phyloP scores from a whole-genome alignment of 1,140 invertebrate species.

The Protaetia brevitarsis region DNA sequence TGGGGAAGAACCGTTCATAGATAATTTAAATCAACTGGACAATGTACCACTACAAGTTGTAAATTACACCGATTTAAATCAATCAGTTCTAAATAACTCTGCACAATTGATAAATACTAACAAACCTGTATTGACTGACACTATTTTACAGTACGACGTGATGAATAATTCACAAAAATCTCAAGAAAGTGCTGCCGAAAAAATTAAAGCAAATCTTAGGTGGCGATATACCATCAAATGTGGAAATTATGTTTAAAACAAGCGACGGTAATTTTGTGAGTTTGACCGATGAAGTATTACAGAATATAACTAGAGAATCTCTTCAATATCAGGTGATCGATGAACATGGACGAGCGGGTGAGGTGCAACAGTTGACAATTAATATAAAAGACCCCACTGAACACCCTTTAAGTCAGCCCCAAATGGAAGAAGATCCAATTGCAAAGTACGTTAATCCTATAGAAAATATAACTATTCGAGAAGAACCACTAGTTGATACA shows the following conservation, averaged over 20 bases:
- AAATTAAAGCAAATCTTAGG: conserved; percentile 41
- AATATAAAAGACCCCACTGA: conserved; percentile 56
- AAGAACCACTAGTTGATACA: neutral
- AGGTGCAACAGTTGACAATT: conserved; percentile 37
- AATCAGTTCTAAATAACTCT: conserved; percentile 17
- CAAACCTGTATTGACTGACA: conserved; percentile 5
- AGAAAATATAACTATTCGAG: neutral
- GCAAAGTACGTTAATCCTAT: conserved; percentile 20
- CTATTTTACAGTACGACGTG: neutral
- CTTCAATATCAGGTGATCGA: conserved; percentile 43
- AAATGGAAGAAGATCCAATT: conserved; percentile 15
- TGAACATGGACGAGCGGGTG: conserved; percentile 40
- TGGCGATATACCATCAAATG: conserved; percentile 32
- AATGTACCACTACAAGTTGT: conserved; percentile 27
- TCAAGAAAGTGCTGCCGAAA: conserved; percentile 32
- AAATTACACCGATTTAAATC: conserved; percentile 28
- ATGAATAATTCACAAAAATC: conserved; percentile 7
- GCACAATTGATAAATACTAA: conserved; percentile 20
- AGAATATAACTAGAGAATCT: conserved; percentile 36
- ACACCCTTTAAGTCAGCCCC: conserved; percentile 40
- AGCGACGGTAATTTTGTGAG: conserved; percentile 41
- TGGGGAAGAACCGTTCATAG: conserved; percentile 27
- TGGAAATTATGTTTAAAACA: conserved; percentile 45
- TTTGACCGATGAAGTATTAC: conserved; percentile 41
- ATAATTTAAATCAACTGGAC: conserved; percentile 26